Base-by-base conservation (phyloP, 2,888 invertebrate genomes). In the Xylota sylvarum region DNA sequence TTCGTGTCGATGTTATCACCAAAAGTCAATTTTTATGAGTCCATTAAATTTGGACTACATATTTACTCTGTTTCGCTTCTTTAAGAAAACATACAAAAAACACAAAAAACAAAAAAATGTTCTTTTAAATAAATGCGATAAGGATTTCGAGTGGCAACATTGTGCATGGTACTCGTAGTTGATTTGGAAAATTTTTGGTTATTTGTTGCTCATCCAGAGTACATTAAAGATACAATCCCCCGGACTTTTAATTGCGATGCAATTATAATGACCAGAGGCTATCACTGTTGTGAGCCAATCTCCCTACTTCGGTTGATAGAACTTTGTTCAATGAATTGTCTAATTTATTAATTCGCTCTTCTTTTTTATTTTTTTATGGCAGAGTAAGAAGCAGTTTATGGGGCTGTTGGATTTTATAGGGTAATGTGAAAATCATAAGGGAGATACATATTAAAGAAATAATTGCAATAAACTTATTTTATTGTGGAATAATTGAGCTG, bases 251-350 rank as follows among this genome's bases (percentile, higher is more conserved):
- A 77, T 67, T 69, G 77, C 77, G 69, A 77, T 77, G 77, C 77
- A 77, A 77, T 77, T 77, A 77, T 77, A 60, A 30, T 50, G 77
- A 60, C 58, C 76, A 60, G 37, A 69, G 77, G 77, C 67, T 77
- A 77, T 77, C 77, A 14, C 43, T 23, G 37, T 7, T 60, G 40
- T 30, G 50, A 69, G 60, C 58, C 77, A 77, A 56, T 56, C 65
- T 46, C 19, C 19, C 52, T 37, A 32, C 35, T 64, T 32, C 19
- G 27, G 17, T 30, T 60, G 58, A 60, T 69, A 60, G 58, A 50
- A 30, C 10, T 48, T 67, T 65, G 17, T 55, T 65, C 35, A 56
- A 23, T 43, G n/a, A 43, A 9, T 76, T 17, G 65, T 58, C 56
- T 60, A 60, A 72, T 72, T 72, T 72, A 72, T 60, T 35, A 17